Conservation (phyloP, 2,888 invertebrate species). For the Aspidapion aeneum region DNA sequence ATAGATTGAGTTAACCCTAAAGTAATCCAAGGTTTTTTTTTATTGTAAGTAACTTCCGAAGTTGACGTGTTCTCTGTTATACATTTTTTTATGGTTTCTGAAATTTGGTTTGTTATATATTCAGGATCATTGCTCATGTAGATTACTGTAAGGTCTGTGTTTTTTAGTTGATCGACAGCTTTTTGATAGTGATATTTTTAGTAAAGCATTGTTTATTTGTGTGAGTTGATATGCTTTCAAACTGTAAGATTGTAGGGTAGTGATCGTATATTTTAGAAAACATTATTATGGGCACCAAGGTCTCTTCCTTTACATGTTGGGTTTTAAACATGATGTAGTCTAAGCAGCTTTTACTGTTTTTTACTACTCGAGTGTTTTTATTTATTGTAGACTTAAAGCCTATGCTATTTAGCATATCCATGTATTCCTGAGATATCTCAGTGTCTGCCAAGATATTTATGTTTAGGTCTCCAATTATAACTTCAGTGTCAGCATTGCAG, state of each 20-base stretch:
- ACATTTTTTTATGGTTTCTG: not conserved
- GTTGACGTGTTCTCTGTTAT: not conserved
- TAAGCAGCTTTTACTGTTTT: not conserved
- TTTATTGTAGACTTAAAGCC: not conserved
- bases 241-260: not conserved
- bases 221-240: not conserved
- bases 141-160: not conserved
- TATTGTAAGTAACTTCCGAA: not conserved
- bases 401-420: not conserved
- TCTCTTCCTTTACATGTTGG: not conserved
- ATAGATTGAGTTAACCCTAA: not conserved
- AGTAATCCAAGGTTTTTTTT: not conserved
- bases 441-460: not conserved
- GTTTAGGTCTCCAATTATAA: not conserved
- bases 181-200: too few species aligned
- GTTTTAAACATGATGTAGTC: not conserved
- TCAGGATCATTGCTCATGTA: not conserved
- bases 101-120: not conserved
- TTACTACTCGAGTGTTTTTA: not conserved
- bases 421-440: not conserved
- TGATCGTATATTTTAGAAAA: not conserved
- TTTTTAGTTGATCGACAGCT: not conserved
- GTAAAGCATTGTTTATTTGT: not conserved
- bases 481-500: not conserved
- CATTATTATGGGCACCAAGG: not conserved